phyloP scores from a whole-genome alignment of 2,113 vertebrate genomes.

The Porphyrio hochstetteri region DNA sequence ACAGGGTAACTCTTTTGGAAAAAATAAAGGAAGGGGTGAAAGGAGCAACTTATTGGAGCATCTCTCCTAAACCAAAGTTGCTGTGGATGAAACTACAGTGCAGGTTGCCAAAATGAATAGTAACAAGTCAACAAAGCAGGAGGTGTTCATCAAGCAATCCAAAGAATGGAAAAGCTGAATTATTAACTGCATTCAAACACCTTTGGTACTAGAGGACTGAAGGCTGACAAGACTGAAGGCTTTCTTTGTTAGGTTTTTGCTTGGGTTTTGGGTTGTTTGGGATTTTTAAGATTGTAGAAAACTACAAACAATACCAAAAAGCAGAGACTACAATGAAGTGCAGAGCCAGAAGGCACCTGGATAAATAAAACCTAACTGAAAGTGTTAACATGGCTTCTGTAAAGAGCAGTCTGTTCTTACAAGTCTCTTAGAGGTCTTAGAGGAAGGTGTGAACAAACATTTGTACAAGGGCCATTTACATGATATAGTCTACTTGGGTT shows the following conservation, averaged over 20 bases:
- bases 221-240: not conserved
- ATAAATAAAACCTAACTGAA: not conserved
- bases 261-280: too few relatives aligned
- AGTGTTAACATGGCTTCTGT: not conserved
- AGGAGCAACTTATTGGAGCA: not conserved
- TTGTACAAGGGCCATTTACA: not conserved
- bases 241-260: too few relatives aligned
- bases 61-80: not conserved
- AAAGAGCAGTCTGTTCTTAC: not conserved
- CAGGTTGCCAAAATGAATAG: not conserved
- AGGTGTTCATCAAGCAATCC: not conserved
- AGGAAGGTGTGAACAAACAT: not conserved
- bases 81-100: not conserved
- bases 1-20: not conserved
- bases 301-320: not conserved
- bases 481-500: not conserved
- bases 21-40: not conserved
- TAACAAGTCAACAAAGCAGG: not conserved
- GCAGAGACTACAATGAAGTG: not conserved
- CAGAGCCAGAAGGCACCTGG: not conserved
- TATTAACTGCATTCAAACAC: not conserved
- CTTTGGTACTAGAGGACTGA: not conserved
- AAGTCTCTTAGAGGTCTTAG: not conserved
- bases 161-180: not conserved
- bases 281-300: not conserved